These are phyloP conservation scores for Hirtodrosophila alboralis DNA, from an alignment of 2,888 invertebrate species.

Conservation along the genomic window DNA sequence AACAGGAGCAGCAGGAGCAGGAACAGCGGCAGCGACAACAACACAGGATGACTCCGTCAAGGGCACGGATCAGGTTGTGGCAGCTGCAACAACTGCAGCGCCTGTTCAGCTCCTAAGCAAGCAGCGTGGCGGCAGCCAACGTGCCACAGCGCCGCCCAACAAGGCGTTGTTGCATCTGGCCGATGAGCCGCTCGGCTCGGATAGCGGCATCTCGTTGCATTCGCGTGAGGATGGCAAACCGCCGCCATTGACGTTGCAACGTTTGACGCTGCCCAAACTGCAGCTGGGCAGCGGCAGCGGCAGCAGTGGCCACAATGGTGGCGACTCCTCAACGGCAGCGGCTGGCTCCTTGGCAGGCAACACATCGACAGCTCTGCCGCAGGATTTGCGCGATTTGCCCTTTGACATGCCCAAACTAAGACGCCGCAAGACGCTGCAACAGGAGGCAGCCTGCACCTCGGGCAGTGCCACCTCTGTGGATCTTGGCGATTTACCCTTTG, in stretches of 20 bases:
- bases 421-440: constrained; percentile 88
- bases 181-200: constrained; percentile 92
- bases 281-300: constrained; percentile 85
- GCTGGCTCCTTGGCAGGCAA: constrained; percentile 9
- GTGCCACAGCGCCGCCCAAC: constrained; percentile 87
- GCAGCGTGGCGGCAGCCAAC: constrained; percentile 29
- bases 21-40: constrained; percentile 30
- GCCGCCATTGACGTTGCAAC: constrained; percentile 85
- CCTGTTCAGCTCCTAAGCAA: constrained; percentile 13
- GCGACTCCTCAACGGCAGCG: constrained; percentile 51
- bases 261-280: constrained; percentile 85
- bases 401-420: constrained; percentile 95
- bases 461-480: constrained; percentile 91
- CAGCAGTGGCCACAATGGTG: constrained; percentile 68
- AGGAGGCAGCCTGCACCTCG: constrained; percentile 87
- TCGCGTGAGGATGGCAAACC: constrained; percentile 91
- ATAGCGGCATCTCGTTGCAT: constrained; percentile 94
- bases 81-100: constrained; percentile 29
- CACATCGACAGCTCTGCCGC: constrained; percentile 84
- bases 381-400: constrained; percentile 91
- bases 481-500: constrained; percentile 92
- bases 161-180: constrained; percentile 86
- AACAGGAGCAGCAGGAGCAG: too few relatives aligned
- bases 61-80: constrained; percentile 39
- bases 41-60: constrained; percentile 17